A percentile compares a stretch with the other conserved stretches of the same genome.
Evolutionary conservation across 2,113 vertebrate species (phyloP).

Genomic region (Myotis brandtii): DNA sequence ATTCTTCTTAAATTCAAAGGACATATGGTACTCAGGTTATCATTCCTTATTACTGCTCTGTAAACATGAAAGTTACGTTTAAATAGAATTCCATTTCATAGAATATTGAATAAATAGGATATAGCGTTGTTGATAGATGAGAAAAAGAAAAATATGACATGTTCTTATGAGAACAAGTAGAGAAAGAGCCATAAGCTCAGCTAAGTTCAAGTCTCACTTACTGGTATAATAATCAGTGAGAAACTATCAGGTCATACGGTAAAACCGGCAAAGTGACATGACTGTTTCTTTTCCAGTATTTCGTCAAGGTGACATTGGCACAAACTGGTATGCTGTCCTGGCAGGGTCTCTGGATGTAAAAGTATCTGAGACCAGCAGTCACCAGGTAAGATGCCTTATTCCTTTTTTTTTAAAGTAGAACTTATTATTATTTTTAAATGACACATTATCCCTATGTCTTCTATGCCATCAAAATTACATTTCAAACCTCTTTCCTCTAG

Average conservation of each 20-base stretch:
- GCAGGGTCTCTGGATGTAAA: constrained; percentile 98
- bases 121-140: not conserved
- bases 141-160: not conserved
- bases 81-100: not conserved
- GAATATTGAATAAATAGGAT: not conserved
- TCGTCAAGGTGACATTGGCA: constrained; percentile 98
- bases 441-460: not conserved
- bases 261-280: constrained; percentile 45
- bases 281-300: constrained; percentile 90
- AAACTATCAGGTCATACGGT: not conserved
- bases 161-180: not conserved
- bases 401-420: not conserved
- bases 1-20: constrained; percentile 36
- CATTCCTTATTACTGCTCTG: not conserved
- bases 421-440: constrained; percentile 26
- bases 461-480: not conserved
- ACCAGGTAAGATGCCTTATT: constrained; percentile 89
- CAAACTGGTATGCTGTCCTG: constrained; percentile 97
- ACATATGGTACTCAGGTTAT: not conserved
- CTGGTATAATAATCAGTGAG: not conserved
- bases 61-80: constrained; percentile 36
- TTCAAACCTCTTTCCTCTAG: not conserved
- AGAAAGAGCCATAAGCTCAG: not conserved
- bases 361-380: constrained; percentile 96
- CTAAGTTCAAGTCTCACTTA: not conserved